Evolutionary conservation across 2,797 vertebrate species (phyloP).

Genomic region (Hafferia zeledoni): DNA sequence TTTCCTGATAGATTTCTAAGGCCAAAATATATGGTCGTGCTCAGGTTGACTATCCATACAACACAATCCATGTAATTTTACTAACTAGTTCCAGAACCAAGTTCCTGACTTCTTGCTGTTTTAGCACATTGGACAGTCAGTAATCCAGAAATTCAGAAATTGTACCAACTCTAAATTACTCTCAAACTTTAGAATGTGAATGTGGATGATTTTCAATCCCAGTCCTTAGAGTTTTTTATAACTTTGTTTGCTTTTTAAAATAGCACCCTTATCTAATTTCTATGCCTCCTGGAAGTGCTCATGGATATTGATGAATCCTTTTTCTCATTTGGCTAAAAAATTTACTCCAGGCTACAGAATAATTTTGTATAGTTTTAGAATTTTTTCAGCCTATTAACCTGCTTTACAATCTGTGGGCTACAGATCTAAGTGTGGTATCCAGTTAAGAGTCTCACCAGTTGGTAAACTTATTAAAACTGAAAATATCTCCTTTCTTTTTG

Average conservation of each 20-base stretch:
- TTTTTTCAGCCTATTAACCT: neutral
- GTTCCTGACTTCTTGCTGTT: neutral
- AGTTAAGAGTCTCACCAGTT: neutral
- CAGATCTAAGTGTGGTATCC: neutral
- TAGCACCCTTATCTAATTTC: neutral
- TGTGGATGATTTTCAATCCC: neutral
- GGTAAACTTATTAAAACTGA: neutral
- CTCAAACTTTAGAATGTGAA: neutral
- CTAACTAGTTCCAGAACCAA: neutral
- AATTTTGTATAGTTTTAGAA: neutral
- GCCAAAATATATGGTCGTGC: neutral
- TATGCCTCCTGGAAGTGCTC: neutral
- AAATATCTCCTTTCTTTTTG: neutral
- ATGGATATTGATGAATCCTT: neutral
- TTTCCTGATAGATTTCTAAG: neutral
- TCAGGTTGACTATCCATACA: neutral
- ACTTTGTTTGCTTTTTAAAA: neutral
- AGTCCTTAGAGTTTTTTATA: neutral
- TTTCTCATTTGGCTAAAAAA: neutral
- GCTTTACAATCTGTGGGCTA: neutral
- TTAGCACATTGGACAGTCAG: neutral
- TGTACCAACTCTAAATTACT: neutral
- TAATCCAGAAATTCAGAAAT: neutral
- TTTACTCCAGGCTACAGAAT: neutral
- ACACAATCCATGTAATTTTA: accelerated